Conservation (phyloP, 2,797 vertebrate genomes). For the Lagodon rhomboides region DNA sequence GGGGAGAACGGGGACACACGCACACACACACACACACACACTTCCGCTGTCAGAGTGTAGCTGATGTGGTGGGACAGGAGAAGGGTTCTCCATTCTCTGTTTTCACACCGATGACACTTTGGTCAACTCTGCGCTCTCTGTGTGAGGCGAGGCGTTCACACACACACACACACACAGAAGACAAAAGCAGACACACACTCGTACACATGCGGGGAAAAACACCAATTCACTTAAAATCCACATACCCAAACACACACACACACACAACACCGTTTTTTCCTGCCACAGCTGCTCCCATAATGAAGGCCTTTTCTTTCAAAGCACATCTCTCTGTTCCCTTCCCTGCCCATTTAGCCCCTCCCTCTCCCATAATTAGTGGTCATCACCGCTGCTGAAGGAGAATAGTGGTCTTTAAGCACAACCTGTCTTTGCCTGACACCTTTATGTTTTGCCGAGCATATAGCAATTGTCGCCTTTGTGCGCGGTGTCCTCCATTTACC, state of each 20-base stretch:
- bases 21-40: constrained; percentile 11
- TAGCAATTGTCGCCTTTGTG: constrained; percentile 87
- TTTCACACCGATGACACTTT: constrained; percentile 71
- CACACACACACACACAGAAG: constrained; percentile 31
- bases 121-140: constrained; percentile 58
- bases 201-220: constrained; percentile 55
- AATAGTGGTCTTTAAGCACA: constrained; percentile 83
- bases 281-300: constrained; percentile 81
- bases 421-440: constrained; percentile 85
- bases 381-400: constrained; percentile 81
- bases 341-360: constrained; percentile 67
- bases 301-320: constrained; percentile 77
- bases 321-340: constrained; percentile 63
- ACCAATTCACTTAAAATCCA: constrained; percentile 63
- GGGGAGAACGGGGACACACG: neutral
- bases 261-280: constrained; percentile 23
- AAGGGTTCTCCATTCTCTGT: constrained; percentile 59
- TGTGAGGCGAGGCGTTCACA: constrained; percentile 38
- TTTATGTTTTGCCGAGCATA: constrained; percentile 81
- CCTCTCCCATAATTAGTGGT: constrained; percentile 82
- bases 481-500: constrained; percentile 79
- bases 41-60: constrained; percentile 46
- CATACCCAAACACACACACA: constrained; percentile 58
- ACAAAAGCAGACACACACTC: constrained; percentile 63
- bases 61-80: constrained; percentile 62